phyloP scores from a whole-genome alignment of 2,113 vertebrate genomes.

The Syngnathoides biaculeatus region DNA sequence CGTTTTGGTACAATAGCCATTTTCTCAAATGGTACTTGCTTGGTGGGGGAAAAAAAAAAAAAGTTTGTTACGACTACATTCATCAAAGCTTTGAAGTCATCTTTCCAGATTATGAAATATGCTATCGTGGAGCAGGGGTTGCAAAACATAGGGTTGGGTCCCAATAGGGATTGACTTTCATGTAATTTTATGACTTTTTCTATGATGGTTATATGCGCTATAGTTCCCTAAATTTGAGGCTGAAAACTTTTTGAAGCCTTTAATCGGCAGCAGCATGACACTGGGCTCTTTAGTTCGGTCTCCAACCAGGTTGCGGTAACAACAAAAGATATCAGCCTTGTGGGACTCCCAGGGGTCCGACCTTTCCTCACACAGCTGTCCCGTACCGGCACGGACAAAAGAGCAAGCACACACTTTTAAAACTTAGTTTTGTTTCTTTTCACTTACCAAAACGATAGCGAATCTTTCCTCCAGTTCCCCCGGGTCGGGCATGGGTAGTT shows the following conservation, averaged over 20 bases:
- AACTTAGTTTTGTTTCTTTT: background rate
- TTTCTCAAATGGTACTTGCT: background rate
- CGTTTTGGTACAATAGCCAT: background rate
- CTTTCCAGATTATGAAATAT: background rate
- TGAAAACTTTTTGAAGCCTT: background rate
- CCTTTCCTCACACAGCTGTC: conserved; percentile 56
- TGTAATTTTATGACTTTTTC: background rate
- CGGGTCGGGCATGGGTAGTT: conserved; percentile 92
- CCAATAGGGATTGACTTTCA: background rate
- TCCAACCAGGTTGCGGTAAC: conserved; percentile 11
- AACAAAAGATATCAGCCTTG: conserved; percentile 51
- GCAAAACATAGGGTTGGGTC: background rate
- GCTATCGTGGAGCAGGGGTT: background rate
- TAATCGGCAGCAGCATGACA: background rate
- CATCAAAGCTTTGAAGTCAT: background rate
- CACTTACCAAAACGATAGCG: conserved; percentile 87
- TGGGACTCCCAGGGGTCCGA: conserved; percentile 43
- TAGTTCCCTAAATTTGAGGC: background rate
- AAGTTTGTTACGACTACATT: background rate
- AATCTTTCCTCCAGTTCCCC: conserved; percentile 92
- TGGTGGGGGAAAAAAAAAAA: background rate
- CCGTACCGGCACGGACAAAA: conserved; percentile 43
- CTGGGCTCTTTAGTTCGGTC: background rate
- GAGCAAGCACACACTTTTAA: conserved; percentile 17
- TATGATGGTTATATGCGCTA: background rate